Evolutionary conservation across 2,113 vertebrate species (phyloP).

Genomic region (Sphyrna mokarran): DNA sequence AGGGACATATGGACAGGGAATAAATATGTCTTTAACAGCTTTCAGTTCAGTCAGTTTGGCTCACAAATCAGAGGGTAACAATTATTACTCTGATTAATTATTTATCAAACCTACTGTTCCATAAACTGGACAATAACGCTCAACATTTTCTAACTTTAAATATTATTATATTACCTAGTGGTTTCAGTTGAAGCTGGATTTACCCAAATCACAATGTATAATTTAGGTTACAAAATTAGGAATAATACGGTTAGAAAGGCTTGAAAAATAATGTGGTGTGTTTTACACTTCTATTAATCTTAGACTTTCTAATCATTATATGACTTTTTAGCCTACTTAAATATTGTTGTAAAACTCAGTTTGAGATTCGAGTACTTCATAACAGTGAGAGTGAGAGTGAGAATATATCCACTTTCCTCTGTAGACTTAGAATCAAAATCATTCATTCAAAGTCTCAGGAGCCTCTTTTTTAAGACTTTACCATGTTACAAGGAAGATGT

Average conservation of each 20-base stretch:
- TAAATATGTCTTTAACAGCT: conserved; percentile 3
- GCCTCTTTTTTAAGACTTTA: neutral
- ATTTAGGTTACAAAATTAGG: neutral
- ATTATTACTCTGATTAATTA: conserved; percentile 1
- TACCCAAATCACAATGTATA: neutral
- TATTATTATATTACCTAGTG: neutral
- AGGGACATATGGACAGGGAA: neutral
- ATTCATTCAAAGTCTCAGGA: neutral
- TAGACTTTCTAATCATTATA: conserved; percentile 1
- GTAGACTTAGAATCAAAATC: neutral
- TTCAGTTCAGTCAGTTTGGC: neutral
- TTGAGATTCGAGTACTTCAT: neutral
- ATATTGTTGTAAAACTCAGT: neutral
- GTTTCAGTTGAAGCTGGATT: neutral
- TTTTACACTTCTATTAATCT: neutral
- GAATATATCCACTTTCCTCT: neutral
- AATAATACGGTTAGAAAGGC: neutral
- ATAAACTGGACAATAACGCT: neutral
- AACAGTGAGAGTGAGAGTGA: neutral
- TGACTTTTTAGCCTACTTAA: neutral
- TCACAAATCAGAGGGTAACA: neutral
- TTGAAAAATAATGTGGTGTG: neutral
- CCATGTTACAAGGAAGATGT: neutral
- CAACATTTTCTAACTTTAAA: conserved; percentile 22
- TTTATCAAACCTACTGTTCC: neutral